phyloP scores from a whole-genome alignment of 2,797 vertebrate species.

The Phrynocephalus forsythii region DNA sequence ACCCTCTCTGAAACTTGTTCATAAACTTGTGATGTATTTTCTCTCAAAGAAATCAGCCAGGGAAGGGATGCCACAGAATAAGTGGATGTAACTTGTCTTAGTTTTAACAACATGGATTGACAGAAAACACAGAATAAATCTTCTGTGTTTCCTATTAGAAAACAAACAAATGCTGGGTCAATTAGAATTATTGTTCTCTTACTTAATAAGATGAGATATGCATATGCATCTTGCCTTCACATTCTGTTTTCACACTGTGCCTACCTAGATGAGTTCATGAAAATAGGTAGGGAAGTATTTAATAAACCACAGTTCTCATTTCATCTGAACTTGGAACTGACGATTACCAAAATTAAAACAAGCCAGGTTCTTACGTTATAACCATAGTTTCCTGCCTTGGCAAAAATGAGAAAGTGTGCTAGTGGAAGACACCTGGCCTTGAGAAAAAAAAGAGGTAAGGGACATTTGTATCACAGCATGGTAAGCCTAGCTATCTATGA shows the following conservation, averaged over 20 bases:
- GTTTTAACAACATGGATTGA: neutral
- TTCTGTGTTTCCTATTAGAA: slow-evolving; percentile 11
- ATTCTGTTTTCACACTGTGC: neutral
- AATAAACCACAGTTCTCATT: neutral
- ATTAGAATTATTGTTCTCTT: neutral
- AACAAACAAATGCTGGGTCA: slow-evolving; percentile 14
- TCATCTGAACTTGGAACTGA: neutral
- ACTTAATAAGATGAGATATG: neutral
- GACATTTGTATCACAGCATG: neutral
- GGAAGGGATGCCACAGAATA: neutral
- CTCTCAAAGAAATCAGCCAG: neutral
- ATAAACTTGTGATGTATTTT: neutral
- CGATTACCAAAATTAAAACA: neutral
- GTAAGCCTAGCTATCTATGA: neutral
- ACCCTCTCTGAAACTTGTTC: too few relatives aligned
- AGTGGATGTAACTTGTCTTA: neutral
- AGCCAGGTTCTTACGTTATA: neutral
- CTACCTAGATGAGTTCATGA: neutral
- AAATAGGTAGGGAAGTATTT: neutral
- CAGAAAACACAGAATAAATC: neutral
- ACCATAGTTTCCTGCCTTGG: neutral
- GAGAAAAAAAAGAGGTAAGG: neutral
- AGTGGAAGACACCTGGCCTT: neutral
- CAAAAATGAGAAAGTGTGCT: neutral
- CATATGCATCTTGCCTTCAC: neutral